Base-by-base conservation (phyloP, 2,888 invertebrate genomes). In the Parnassius orleans region DNA sequence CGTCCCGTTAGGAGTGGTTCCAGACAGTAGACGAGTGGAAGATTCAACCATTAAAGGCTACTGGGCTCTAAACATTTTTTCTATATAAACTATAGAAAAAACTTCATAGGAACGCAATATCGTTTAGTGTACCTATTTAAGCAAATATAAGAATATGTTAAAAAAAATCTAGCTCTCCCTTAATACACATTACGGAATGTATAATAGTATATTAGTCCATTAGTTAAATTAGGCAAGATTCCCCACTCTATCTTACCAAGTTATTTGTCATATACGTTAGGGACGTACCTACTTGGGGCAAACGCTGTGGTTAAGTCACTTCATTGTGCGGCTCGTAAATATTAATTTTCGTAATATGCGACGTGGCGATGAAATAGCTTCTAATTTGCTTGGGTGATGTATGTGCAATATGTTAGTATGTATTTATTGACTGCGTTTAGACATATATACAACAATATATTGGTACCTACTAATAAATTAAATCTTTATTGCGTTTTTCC, bases 221-320 rank as follows among this genome's bases (percentile, higher is more conserved):
- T 89, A 90, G 86, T 87, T 84, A 88, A 87, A 90, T 90, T 87
- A 88, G 83, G 79, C 78, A 87, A 87, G 86, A 87, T 86, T 85
- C 82, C 83, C 81, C 86, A 9, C n/a, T 79, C 86, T 79, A 81
- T 83, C 82, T 83, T 77, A 74, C 72, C 70, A 72, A 83, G 84
- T 83, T 86, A 86, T 89, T 86, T 88, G 87, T 89, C 88, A 87
- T 84, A 80, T 79, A 79, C 79, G 78, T 79, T 80, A 80, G 84
- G 87, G 85, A 81, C 77, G 79, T 75, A 61, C 69, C 69, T 74
- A 76, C 77, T 76, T 73, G 74, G 74, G 78, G 83, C 80, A 84
- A 85, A 86, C 80, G 84, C 83, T 86, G 89, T 71, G 89, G 89
- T 87, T 83, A 86, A 82, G 79, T 78, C 87, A 83, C 88, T 88